Evolutionary conservation across 2,797 vertebrate species (phyloP), one percentile per base, ranked within the genome.

Genomic region (Pagetopsis macropterus): DNA sequence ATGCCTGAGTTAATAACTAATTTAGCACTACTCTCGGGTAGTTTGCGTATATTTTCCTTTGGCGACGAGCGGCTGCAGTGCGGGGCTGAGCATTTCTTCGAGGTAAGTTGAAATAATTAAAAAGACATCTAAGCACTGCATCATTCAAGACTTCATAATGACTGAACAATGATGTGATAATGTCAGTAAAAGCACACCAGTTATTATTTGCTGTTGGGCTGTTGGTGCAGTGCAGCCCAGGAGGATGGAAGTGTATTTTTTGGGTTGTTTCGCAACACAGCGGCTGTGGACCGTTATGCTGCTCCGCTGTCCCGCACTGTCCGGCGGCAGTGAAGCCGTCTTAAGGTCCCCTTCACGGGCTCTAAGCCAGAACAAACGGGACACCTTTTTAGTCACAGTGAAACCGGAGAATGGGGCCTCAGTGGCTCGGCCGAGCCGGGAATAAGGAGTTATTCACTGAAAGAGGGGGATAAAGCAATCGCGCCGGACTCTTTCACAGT

Each of bases 1-100:
- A 94, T 94, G 93, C 92, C 92, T 91, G 87, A 88, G 57, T 88
- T 90, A 90, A 91, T 87, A 55, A 54, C 86, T 83, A 57, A 87
- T 88, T 84, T 91, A 70, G 88, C 87, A 84, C 91, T 92, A 94
- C 92, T 91, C 86, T 91, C 90, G 90, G 87, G 93, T 92, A 94
- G 88, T 92, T 92, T 88, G 92, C 90, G 27, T 75, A 70, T 75
- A 0, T 85, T 87, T 58, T 84, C 60, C 50, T 65, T 75, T 55
- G 74, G 72, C 75, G 81, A 84, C 82, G 81, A 82, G 85, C 76
- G 70, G 83, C 87, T 85, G 86, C 87, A 82, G 83, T 59, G 70
- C 76, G 70, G 81, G 77, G 82, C 79, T 79, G 55, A 69, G 62
- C 82, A 57, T 17, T 85, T 89, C 85, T 73, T 84, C 86, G 82